phyloP scores from a whole-genome alignment of 2,113 vertebrate genomes.

The Toxostoma redivivum region DNA sequence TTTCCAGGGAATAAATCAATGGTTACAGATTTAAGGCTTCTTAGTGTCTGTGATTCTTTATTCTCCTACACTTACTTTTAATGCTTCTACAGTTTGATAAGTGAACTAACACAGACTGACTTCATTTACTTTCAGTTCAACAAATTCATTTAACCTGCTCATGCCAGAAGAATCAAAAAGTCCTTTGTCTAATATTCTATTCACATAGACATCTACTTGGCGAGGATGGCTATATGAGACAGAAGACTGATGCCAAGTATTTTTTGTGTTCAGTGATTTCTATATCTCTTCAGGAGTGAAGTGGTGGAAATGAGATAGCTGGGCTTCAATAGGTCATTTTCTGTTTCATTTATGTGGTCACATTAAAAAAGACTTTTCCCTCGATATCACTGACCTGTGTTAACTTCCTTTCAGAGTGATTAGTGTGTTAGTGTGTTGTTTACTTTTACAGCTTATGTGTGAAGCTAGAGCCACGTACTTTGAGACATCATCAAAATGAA shows the following conservation, averaged over 20 bases:
- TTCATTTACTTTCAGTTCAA: not conserved
- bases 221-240: not conserved
- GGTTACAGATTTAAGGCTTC: constrained; percentile 8
- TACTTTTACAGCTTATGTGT: not conserved
- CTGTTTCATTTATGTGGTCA: not conserved
- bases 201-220: not conserved
- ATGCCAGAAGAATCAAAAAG: not conserved
- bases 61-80: constrained; percentile 1
- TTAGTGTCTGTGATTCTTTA: not conserved
- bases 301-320: not conserved
- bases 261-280: not conserved
- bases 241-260: not conserved
- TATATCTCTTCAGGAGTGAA: not conserved
- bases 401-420: not conserved
- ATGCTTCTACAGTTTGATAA: not conserved
- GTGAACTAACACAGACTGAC: not conserved
- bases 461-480: not conserved
- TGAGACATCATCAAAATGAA: not conserved
- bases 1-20: constrained; percentile 14
- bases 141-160: not conserved
- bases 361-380: not conserved
- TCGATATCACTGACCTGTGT: not conserved
- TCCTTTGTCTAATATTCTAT: not conserved
- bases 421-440: not conserved
- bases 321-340: not conserved